Base-by-base conservation (phyloP, 1,140 invertebrate genomes). In the Zophobas atratus region DNA sequence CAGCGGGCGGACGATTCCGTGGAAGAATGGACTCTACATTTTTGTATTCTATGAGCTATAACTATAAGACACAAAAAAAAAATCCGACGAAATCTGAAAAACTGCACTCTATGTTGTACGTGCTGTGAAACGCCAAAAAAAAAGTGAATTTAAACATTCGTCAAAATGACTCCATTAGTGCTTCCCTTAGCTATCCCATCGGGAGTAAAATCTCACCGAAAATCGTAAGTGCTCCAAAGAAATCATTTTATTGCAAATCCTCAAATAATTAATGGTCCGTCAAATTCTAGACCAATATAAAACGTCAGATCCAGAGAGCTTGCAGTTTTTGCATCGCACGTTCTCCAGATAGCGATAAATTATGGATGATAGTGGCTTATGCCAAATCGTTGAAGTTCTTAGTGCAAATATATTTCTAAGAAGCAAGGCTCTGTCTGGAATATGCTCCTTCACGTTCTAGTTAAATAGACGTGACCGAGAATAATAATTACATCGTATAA, bases 401-500 rank as follows among this genome's bases (percentile, higher is more conserved):
- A 67, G 60, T 67, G 60, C 60, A 67, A 67, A 67, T 67, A 67
- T 67, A 67, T 67, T 67, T 67, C 60, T 67, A 67, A 67, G 60
- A 67, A 67, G 60, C 60, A 67, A 43, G 60, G 60, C 60, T 41
- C 60, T 67, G 60, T 67, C 60, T 67, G 60, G 60, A 67, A 67
- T 67, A 67, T 67, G 60, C 60, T 67, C 60, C 60, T 67, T 67
- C 60, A 67, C 60, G 60, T 73, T 73, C 48, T 72, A 73, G 49
- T 53, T 73, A 73, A 55, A 73, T 73, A 73, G 71, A 56, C 71
- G 71, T 73, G 71, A 73, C 71, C 55, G 71, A 43, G 71, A 73
- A 73, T 73, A 73, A 73, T 73, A 73, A 73, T 73, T 55, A 72
- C 46, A 73, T 67, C 60, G 60, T 67, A 67, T 67, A 67, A 39